These are phyloP conservation scores for Salminus brasiliensis DNA, from an alignment of 2,113 vertebrate genomes.

Conservation along the genomic window DNA sequence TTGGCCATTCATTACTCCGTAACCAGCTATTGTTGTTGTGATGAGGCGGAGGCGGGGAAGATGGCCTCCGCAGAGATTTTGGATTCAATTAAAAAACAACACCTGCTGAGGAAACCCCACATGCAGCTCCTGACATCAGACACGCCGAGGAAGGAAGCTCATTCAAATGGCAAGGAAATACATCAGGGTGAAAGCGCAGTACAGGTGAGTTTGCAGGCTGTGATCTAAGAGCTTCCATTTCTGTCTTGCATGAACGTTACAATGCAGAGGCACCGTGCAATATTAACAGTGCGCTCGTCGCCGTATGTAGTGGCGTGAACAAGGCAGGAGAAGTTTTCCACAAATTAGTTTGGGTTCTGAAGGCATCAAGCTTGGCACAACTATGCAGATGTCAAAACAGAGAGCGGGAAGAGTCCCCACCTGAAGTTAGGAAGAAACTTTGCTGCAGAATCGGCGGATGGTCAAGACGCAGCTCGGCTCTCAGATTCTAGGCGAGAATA, in stretches of 20 bases:
- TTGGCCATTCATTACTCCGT: constrained; percentile 57
- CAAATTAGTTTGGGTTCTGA: neutral
- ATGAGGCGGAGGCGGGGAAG: constrained; percentile 19
- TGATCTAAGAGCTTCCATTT: neutral
- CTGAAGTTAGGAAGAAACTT: constrained; percentile 9
- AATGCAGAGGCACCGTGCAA: neutral
- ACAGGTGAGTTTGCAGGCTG: constrained; percentile 6
- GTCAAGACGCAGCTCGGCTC: constrained; percentile 24
- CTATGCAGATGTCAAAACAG: neutral
- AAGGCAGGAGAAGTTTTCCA: neutral
- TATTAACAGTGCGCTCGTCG: neutral
- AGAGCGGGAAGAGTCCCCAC: neutral
- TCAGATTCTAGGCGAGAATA: constrained; percentile 1
- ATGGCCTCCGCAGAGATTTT: constrained; percentile 45
- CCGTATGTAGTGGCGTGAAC: neutral
- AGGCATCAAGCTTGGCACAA: neutral
- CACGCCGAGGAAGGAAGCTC: neutral
- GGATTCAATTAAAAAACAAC: constrained; percentile 56
- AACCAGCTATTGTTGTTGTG: constrained; percentile 52
- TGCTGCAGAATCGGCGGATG: neutral
- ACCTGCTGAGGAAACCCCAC: constrained; percentile 43
- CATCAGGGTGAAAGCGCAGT: neutral
- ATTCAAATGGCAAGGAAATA: constrained; percentile 19
- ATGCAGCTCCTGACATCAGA: constrained; percentile 31
- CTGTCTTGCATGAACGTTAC: neutral